Evolutionary conservation across 1,140 invertebrate genomes (phyloP), one percentile per base, ranked within the genome.

Genomic region (Drosophila ogumai): DNA sequence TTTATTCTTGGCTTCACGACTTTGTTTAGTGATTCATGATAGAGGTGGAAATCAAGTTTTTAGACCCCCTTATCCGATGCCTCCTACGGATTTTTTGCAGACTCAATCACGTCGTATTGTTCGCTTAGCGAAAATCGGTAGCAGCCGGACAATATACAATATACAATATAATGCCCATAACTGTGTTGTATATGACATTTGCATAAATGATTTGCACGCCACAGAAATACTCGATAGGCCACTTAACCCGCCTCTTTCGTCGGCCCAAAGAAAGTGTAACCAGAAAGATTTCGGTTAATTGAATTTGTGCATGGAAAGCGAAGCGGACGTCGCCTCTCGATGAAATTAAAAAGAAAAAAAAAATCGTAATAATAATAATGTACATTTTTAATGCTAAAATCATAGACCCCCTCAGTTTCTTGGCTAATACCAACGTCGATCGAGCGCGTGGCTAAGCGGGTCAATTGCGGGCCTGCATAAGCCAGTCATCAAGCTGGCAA

Each of bases 161-260:
- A 46, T 17, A 38, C 52, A 55, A 55, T 55, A 55, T 55, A 55
- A 68, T 76, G 61, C 19, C 64, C 46, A 47, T 71, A 55, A 58
- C 38, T 41, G 44, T 72, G 40, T 59, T 72, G 40, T 59, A 40
- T 31, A 46, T 25, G 22, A 25, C 25, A 79, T 87, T 86, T 86
- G 57, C 79, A 82, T 87, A 86, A 86, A 66, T 68, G 61, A 87
- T 86, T 86, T 72, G 63, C 79, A 75, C 71, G 77, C 69, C 46
- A 67, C 61, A 65, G 22, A 82, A 84, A 61, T 61, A 46, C 60
- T 71, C 40, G 43, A 57, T 52, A 63, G 59, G 50, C 56, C 66
- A 63, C 66, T 74, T 74, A 72, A 50, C 46, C 34, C 50, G 50
- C 50, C 50, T 54, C 32, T 36, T 54, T 36, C 32, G 50, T 32